phyloP scores from a whole-genome alignment of 2,888 invertebrate genomes.

The Mycalesis mineus region DNA sequence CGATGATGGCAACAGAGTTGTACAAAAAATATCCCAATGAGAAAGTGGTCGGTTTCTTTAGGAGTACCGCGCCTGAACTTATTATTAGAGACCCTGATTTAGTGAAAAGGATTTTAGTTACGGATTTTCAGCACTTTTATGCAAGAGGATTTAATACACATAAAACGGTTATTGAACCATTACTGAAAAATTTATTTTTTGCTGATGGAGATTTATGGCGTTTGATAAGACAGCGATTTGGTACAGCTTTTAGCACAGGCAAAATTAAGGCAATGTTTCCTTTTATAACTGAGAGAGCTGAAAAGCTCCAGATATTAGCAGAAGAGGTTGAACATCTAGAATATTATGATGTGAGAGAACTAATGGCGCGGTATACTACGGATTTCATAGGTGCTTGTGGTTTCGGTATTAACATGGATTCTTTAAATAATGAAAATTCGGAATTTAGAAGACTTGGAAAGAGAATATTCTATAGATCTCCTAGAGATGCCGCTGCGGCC shows the following conservation, averaged over 20 bases:
- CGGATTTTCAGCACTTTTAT: slow-evolving; percentile 58
- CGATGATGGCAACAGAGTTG: slow-evolving; percentile 53
- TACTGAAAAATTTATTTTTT: slow-evolving; percentile 61
- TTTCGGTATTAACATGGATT: slow-evolving; percentile 63
- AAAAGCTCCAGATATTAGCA: slow-evolving; percentile 53
- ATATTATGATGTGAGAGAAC: slow-evolving; percentile 56
- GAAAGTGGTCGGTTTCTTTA: slow-evolving; percentile 60
- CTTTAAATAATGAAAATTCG: slow-evolving; percentile 56
- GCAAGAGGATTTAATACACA: slow-evolving; percentile 56
- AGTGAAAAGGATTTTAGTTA: slow-evolving; percentile 54
- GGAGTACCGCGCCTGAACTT: slow-evolving; percentile 52
- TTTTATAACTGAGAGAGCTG: slow-evolving; percentile 58
- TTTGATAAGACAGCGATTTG: slow-evolving; percentile 59
- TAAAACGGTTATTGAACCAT: slow-evolving; percentile 55
- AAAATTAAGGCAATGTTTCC: slow-evolving; percentile 68
- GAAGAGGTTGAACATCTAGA: slow-evolving; percentile 47
- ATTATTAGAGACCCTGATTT: slow-evolving; percentile 62
- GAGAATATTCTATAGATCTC: slow-evolving; percentile 54
- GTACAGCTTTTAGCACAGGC: slow-evolving; percentile 61
- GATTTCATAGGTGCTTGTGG: slow-evolving; percentile 68
- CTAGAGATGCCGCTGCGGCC: slow-evolving; percentile 46
- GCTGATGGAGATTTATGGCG: slow-evolving; percentile 66
- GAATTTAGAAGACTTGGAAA: slow-evolving; percentile 60
- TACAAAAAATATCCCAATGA: slow-evolving; percentile 60
- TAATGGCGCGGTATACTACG: slow-evolving; percentile 67